Evolutionary conservation across 2,888 invertebrate species (phyloP), one percentile per base, ranked within the genome.

Genomic region (Matsumyia berberina): DNA sequence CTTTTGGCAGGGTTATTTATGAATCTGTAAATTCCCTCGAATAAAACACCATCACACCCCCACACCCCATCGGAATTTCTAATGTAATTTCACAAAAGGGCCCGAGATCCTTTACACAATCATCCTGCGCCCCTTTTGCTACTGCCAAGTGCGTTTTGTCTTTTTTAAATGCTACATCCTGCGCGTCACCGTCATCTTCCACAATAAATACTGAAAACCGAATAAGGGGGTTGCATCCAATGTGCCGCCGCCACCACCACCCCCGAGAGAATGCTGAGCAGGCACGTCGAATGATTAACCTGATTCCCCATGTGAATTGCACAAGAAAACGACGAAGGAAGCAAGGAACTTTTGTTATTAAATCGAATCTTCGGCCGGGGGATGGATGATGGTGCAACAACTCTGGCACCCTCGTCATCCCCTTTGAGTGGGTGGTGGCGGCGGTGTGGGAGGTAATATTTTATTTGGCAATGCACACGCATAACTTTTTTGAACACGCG

Each of bases 11-110:
- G 85, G 87, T 87, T 87, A 87, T 87, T 87, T 87, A 87, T 87
- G 87, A 87, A 87, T 87, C 86, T 87, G 87, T 87, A 87, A 87
- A 87, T 87, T 87, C 87, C 86, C 87, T 86, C 77, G 85, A 86
- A 87, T 74, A 76, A 85, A 76, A 58, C 85, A 66, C 58, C 69
- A 85, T 76, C 60, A 64, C 76, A 77, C 70, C 85, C 82, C 85
- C 74, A 69, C 24, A 64, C 74, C 85, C 64, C 74, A 85, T 85
- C 70, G 85, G 85, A 85, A 85, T 85, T 85, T 85, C 80, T 85
- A 85, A 85, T 85, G 85, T 85, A 85, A 85, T 85, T 85, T 85
- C 24, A 85, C 85, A 80, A 85, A 85, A 85, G 83, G 72, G 72
- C 58, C n/a, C 42, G 17, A 55, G 33, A 33, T 37, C 44, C 39